These are phyloP conservation scores for Amphimedon queenslandica DNA, from an alignment of 37 sponge, comb jelly and placozoan genomes.

Conservation along the genomic window DNA sequence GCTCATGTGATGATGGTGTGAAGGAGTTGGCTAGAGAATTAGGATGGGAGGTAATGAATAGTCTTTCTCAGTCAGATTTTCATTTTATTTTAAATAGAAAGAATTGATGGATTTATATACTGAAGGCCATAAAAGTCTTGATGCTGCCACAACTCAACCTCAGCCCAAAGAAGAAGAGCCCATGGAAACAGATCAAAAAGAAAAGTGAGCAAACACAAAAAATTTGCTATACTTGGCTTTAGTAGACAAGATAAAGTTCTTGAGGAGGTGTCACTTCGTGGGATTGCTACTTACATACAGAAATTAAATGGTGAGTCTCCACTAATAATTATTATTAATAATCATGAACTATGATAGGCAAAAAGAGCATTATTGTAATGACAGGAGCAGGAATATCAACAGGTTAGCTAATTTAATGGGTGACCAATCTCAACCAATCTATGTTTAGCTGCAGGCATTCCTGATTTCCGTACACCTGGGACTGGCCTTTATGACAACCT, in stretches of 20 bases:
- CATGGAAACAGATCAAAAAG: no score
- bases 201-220: no score
- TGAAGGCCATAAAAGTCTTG: no score
- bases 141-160: no score
- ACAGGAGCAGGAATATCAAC: constrained; percentile 96
- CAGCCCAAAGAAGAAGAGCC: no score
- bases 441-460: constrained; percentile 91
- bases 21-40: constrained; percentile 63
- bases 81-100: no score
- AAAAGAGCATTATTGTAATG: constrained; percentile 82
- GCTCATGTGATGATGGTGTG: constrained; percentile 82
- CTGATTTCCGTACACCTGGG: constrained; percentile 91
- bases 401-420: constrained; percentile 31
- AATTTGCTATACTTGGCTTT: no score
- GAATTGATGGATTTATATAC: no score
- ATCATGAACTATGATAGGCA: constrained; percentile 10
- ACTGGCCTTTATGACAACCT: constrained; percentile 95
- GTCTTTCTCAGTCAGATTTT: no score
- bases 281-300: constrained; percentile 42
- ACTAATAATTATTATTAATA: background rate
- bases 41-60: constrained; percentile 88
- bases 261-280: constrained; percentile 41
- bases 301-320: constrained; percentile 18
- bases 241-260: no score
- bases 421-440: background rate